Evolutionary conservation across 2,888 invertebrate genomes (phyloP).

Genomic region (Thysanoteuthis rhombus): DNA sequence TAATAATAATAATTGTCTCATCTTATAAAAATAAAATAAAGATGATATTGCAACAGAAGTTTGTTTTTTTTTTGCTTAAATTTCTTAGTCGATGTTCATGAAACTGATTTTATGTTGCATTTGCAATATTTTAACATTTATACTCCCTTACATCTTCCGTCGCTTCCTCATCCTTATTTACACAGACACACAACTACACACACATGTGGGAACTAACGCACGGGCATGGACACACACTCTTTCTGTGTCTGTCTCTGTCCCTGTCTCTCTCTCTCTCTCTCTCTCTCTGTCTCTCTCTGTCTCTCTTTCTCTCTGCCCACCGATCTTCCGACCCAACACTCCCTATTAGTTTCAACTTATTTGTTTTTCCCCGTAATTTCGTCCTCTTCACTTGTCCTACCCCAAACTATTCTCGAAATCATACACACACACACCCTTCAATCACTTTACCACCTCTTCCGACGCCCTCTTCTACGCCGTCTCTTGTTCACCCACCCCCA

Average conservation of each 20-base stretch:
- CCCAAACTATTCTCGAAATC: not conserved
- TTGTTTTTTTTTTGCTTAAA: no score
- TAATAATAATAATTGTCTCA: no score
- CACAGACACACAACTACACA: not conserved
- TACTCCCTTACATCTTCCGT: no score
- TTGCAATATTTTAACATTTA: no score
- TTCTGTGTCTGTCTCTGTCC: no score
- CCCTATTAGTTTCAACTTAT: constrained; percentile 1
- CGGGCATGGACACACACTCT: not conserved
- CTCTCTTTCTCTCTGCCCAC: no score
- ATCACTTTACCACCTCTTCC: not conserved
- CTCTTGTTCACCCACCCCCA: not conserved
- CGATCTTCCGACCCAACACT: not conserved
- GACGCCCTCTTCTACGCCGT: not conserved
- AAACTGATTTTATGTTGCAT: no score
- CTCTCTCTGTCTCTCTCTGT: no score
- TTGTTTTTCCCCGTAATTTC: constrained; percentile 12
- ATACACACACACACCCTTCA: not conserved
- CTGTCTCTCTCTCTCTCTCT: no score
- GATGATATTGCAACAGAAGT: no score
- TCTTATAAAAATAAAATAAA: no score
- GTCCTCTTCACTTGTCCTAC: not conserved
- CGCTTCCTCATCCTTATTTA: not conserved
- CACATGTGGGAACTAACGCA: not conserved
- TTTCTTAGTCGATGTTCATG: no score